Conservation (phyloP, 2,888 invertebrate species). For the Aphidoletes aphidimyza region DNA sequence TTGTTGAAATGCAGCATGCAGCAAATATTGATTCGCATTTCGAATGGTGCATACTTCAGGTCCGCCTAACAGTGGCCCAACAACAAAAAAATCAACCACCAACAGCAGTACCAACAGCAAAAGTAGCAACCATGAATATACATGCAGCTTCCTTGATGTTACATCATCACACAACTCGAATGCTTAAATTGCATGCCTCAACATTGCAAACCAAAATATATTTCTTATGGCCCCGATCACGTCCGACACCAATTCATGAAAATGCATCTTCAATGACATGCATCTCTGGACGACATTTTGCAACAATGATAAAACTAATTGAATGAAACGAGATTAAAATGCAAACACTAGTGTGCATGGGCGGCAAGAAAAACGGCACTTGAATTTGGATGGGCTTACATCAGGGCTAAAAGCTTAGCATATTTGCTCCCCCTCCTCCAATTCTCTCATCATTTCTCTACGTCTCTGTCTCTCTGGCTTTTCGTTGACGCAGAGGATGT, state of each 20-base stretch:
- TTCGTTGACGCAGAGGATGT: too few species aligned
- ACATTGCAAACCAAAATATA: constrained; percentile 2
- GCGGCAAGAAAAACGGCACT: neutral
- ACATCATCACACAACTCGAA: constrained; percentile 24
- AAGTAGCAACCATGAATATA: neutral
- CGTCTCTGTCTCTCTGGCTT: too few species aligned
- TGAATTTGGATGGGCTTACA: constrained; percentile 8
- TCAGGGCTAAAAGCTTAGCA: constrained; percentile 14
- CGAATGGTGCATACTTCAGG: neutral
- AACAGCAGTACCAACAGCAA: neutral
- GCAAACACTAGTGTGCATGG: neutral
- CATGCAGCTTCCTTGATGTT: constrained; percentile 36
- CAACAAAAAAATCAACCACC: neutral
- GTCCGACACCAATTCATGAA: constrained; percentile 35
- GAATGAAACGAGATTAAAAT: constrained; percentile 41
- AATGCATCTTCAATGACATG: constrained; percentile 17
- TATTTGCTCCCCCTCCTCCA: too few species aligned
- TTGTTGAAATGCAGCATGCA: constrained; percentile 46
- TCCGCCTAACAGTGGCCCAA: neutral
- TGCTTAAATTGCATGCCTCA: constrained; percentile 1
- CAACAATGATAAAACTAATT: constrained; percentile 42
- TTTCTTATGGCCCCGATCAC: constrained; percentile 14
- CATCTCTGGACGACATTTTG: constrained; percentile 22
- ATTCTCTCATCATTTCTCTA: too few species aligned
- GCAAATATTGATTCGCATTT: constrained; percentile 47